Conservation (phyloP, 1,140 invertebrate species). For the Pseudoatta argentina region DNA sequence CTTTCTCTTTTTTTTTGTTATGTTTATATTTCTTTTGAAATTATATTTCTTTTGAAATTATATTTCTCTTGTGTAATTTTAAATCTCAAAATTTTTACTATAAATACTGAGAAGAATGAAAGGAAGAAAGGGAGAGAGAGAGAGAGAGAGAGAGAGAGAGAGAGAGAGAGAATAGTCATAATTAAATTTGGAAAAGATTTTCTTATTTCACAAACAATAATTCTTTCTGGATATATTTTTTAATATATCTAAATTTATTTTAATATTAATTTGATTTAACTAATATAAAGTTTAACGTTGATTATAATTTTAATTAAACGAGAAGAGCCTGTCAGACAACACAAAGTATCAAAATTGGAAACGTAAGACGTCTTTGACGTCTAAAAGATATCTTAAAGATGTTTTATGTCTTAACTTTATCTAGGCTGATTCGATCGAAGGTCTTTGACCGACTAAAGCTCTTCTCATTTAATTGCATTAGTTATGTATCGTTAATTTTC, state of each 20-base stretch:
- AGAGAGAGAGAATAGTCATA: neutral
- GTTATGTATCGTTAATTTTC: too few relatives aligned
- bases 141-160: neutral
- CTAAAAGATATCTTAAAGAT: too few relatives aligned
- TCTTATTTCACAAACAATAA: neutral
- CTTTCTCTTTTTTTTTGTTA: neutral
- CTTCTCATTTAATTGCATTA: too few relatives aligned
- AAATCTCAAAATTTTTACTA: neutral
- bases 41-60: neutral
- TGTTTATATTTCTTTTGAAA: neutral
- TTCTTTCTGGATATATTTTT: neutral
- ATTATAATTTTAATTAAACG: neutral
- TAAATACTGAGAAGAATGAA: neutral
- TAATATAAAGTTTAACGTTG: neutral
- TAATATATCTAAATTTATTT: neutral
- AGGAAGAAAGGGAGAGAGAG: neutral
- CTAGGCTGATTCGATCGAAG: too few relatives aligned
- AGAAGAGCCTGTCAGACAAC: too few relatives aligned
- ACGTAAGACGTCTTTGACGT: too few relatives aligned
- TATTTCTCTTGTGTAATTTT: neutral
- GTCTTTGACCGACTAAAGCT: too few relatives aligned
- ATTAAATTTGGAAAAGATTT: neutral
- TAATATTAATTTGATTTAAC: slow-evolving; percentile 1
- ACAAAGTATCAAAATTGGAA: too few relatives aligned
- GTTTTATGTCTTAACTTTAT: too few relatives aligned